Evolutionary conservation across 2,888 invertebrate species (phyloP), one percentile per base, ranked within the genome.

Genomic region (Gerosis bhagava): DNA sequence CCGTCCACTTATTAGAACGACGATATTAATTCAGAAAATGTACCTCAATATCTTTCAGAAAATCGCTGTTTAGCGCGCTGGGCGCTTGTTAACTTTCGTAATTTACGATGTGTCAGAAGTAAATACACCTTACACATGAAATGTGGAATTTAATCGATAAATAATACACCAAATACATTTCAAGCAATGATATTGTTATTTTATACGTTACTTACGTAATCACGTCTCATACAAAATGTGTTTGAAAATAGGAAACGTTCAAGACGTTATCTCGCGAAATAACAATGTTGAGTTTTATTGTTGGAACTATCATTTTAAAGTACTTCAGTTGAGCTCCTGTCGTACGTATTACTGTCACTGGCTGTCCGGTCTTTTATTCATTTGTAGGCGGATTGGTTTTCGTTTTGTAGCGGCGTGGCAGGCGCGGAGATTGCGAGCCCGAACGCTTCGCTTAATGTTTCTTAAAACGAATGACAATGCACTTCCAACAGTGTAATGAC

Each of bases 381-480:
- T 60, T 60, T 49, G 59, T 55, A 52, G 56, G 57, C 31, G 47
- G 36, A 51, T 51, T 49, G 51, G 52, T 53, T 47, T 51, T 58
- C 29, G 35, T 50, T 49, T 56, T 56, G 39, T 46, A 47, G 37
- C 32, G 45, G 16, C 17, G 45, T n/a, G 25, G 25, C 25, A 15
- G 36, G 25, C 11, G 35, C n/a, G n/a, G n/a, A 34, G 44, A 36
- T 29, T 10, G 28, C 36, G 26, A 32, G 41, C 15, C 32, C n/a
- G 40, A 32, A 32, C 19, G 39, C 26, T 40, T n/a, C 41, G 41
- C 34, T 35, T 29, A 28, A 59, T 56, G 62, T 65, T 71, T 60
- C 66, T 70, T 64, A 67, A 61, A 66, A 61, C 63, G 65, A 65
- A 75, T 77, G 77, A 77, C 73, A 73, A 49, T 65, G 77, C 74